Percentiles rank a stretch among this genome's conserved stretches.
These are phyloP conservation scores for Zaprionus lineosus DNA, from an alignment of 2,888 invertebrate genomes.

Conservation along the genomic window DNA sequence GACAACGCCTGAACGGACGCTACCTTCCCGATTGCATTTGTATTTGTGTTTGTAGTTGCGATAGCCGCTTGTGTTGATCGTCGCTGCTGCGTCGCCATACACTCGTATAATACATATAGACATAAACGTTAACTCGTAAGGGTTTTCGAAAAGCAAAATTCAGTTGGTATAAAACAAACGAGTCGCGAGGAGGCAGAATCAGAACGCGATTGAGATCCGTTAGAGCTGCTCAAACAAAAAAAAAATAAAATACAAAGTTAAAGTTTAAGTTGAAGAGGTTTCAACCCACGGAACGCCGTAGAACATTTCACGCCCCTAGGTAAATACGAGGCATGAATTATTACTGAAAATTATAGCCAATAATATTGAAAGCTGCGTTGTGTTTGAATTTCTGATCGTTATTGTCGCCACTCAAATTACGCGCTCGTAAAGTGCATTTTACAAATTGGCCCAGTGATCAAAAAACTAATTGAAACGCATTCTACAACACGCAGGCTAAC, in stretches of 20 bases:
- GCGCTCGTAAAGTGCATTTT: constrained; percentile 32
- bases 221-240: constrained; percentile 28
- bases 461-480: constrained; percentile 43
- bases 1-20: constrained; percentile 29
- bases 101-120: constrained; percentile 36
- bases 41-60: constrained; percentile 39
- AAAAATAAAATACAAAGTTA: constrained; percentile 3
- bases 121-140: constrained; percentile 67
- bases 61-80: constrained; percentile 49
- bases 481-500: constrained; percentile 55
- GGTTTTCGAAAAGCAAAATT: constrained; percentile 71
- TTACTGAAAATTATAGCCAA: constrained; percentile 43
- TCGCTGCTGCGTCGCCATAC: constrained; percentile 31
- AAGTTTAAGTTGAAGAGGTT: constrained; percentile 5
- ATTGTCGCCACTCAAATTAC: constrained; percentile 16
- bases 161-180: constrained; percentile 73
- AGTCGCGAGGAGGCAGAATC: constrained; percentile 67
- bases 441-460: constrained; percentile 28
- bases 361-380: constrained; percentile 17
- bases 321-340: constrained; percentile 54
- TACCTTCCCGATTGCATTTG: constrained; percentile 35
- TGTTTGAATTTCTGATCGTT: constrained; percentile 13
- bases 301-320: constrained; percentile 44
- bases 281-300: constrained; percentile 19
- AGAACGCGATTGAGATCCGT: constrained; percentile 52